Evolutionary conservation across 2,888 invertebrate genomes (phyloP).

Genomic region (Heterodera filipjevi): DNA sequence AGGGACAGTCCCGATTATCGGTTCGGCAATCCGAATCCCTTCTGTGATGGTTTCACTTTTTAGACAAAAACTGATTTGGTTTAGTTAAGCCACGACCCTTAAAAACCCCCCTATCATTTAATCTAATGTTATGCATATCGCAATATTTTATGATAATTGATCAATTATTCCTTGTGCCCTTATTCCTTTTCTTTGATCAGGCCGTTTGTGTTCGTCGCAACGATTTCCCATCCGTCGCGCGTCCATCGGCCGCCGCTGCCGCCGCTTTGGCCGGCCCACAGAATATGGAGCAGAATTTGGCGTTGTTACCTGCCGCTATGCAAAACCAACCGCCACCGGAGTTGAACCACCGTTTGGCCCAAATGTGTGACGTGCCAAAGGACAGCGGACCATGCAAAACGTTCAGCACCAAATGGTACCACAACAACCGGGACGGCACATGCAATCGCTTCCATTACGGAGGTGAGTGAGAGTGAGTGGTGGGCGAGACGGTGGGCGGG

Average conservation of each 20-base stretch:
- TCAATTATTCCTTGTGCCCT: not conserved
- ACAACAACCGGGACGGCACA: slow-evolving; percentile 58
- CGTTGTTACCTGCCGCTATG: slow-evolving; percentile 14
- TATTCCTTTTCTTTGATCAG: not conserved
- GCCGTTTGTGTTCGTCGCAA: slow-evolving; percentile 19
- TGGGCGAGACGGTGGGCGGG: not conserved
- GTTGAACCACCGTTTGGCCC: not conserved
- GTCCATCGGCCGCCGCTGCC: too few relatives aligned
- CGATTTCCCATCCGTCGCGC: slow-evolving; percentile 25
- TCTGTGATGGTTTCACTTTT: too few relatives aligned
- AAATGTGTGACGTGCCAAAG: slow-evolving; percentile 57
- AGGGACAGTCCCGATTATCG: too few relatives aligned
- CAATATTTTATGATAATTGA: too few relatives aligned
- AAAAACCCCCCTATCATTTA: too few relatives aligned
- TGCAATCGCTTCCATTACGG: slow-evolving; percentile 87
- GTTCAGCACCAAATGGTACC: slow-evolving; percentile 48
- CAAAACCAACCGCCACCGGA: slow-evolving; percentile 4
- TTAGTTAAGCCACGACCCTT: too few relatives aligned
- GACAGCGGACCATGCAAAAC: slow-evolving; percentile 61
- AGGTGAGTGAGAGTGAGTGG: slow-evolving; percentile 72
- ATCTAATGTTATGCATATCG: too few relatives aligned
- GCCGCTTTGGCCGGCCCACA: slow-evolving; percentile 25
- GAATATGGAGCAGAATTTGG: slow-evolving; percentile 19
- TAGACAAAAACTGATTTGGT: too few relatives aligned
- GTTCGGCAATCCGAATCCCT: too few relatives aligned